Evolutionary conservation across 2,888 invertebrate species (phyloP).

Genomic region (Pseudococcus viburni): DNA sequence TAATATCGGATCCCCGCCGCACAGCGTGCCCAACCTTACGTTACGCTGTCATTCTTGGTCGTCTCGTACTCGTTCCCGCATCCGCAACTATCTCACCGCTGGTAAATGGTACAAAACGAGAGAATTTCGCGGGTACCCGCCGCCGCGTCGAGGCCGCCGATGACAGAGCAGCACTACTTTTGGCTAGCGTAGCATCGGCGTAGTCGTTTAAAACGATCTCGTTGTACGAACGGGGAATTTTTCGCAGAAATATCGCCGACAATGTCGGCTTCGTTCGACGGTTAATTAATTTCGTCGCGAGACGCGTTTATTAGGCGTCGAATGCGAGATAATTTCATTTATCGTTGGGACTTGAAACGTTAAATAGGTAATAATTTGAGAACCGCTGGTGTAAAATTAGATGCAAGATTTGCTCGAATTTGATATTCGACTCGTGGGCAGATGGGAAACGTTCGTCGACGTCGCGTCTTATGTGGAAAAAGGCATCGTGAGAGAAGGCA

Average conservation of each 20-base stretch:
- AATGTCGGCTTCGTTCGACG: not conserved
- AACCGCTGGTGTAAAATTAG: too few species aligned
- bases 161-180: not conserved
- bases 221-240: not conserved
- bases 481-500: too few species aligned
- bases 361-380: too few species aligned
- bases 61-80: not conserved
- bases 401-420: too few species aligned
- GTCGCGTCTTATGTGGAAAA: too few species aligned
- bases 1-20: slow-evolving; percentile 9
- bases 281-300: slow-evolving; percentile 4
- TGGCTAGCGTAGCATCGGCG: not conserved
- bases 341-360: not conserved
- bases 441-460: too few species aligned
- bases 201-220: not conserved
- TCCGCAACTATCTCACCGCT: not conserved
- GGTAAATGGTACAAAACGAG: slow-evolving; percentile 22
- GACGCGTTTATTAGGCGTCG: not conserved
- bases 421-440: too few species aligned
- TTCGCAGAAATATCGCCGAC: not conserved
- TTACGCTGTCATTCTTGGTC: not conserved
- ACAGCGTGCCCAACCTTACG: not conserved
- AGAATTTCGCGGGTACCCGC: not conserved
- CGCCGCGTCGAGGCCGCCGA: not conserved
- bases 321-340: not conserved